Conservation (phyloP, 1,140 invertebrate species). For the Babylonia areolata region DNA sequence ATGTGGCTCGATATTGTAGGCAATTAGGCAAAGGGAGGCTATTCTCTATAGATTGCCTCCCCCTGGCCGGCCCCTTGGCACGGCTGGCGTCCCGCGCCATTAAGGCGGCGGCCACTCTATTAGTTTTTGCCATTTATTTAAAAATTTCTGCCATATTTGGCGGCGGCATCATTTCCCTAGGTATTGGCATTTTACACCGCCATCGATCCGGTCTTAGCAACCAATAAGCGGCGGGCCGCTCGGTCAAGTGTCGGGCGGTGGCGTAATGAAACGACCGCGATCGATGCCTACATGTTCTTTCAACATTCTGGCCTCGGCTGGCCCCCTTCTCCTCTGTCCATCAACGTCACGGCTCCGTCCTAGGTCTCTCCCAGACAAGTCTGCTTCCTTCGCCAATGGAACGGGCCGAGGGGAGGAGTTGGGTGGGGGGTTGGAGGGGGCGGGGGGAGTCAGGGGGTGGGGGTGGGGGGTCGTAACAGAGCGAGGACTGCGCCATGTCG, state of each 20-base stretch:
- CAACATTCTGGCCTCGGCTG: slow-evolving; percentile 43
- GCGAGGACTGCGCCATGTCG: background rate
- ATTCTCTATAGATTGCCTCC: slow-evolving; percentile 30
- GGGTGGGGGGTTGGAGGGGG: background rate
- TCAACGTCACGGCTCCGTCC: slow-evolving; percentile 14
- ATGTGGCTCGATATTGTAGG: slow-evolving; percentile 39
- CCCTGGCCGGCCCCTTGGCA: background rate
- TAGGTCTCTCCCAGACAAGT: background rate
- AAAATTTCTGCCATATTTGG: slow-evolving; percentile 55
- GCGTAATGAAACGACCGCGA: slow-evolving; percentile 50
- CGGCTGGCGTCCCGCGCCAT: background rate
- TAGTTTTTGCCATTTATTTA: slow-evolving; percentile 45
- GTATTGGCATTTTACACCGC: slow-evolving; percentile 37
- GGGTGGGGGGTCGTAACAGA: background rate
- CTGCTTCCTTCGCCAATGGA: background rate
- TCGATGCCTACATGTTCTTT: slow-evolving; percentile 51
- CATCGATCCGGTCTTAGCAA: slow-evolving; percentile 59
- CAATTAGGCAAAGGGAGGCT: slow-evolving; percentile 37
- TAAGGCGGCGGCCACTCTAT: slow-evolving; percentile 29
- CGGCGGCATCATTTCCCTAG: slow-evolving; percentile 37
- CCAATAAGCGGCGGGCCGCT: slow-evolving; percentile 49
- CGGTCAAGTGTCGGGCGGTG: slow-evolving; percentile 38
- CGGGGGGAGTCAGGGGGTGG: no score
- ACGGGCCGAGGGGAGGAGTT: background rate
- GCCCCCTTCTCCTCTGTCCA: slow-evolving; percentile 33